A percentile compares a stretch with the other conserved stretches of the same genome.
phyloP scores from a whole-genome alignment of 2,888 invertebrate genomes.

The Teleiodes luculella region DNA sequence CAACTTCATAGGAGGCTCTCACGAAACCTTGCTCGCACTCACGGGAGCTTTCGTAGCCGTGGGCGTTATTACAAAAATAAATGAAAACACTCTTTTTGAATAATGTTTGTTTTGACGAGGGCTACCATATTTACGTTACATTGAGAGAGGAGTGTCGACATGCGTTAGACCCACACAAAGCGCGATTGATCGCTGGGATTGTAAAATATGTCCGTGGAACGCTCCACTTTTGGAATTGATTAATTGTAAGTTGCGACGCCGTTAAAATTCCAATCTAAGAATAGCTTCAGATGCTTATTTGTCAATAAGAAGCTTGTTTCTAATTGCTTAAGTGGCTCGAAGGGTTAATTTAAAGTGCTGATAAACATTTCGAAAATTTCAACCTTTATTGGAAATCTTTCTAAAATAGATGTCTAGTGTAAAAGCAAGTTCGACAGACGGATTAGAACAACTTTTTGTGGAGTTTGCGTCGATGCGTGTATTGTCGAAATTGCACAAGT shows the following conservation, averaged over 20 bases:
- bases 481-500: slow-evolving; percentile 70
- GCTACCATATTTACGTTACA: slow-evolving; percentile 57
- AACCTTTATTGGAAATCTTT: slow-evolving; percentile 31
- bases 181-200: slow-evolving; percentile 61
- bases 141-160: slow-evolving; percentile 52
- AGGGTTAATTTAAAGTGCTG: slow-evolving; percentile 51
- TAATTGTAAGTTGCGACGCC: slow-evolving; percentile 63
- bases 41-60: slow-evolving; percentile 50
- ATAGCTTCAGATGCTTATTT: slow-evolving; percentile 48
- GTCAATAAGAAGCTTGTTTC: slow-evolving; percentile 46
- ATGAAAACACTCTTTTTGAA: slow-evolving; percentile 67
- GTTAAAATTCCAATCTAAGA: slow-evolving; percentile 56
- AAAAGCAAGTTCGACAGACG: slow-evolving; percentile 38
- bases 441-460: slow-evolving; percentile 40
- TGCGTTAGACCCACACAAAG: slow-evolving; percentile 72
- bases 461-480: slow-evolving; percentile 52
- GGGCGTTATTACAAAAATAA: slow-evolving; percentile 69
- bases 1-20: slow-evolving; percentile 49
- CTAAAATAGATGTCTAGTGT: slow-evolving; percentile 38
- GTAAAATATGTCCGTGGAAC: slow-evolving; percentile 56
- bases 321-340: slow-evolving; percentile 53
- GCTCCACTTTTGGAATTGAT: slow-evolving; percentile 71
- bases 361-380: slow-evolving; percentile 44
- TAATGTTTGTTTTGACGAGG: slow-evolving; percentile 71
- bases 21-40: slow-evolving; percentile 57